phyloP scores from a whole-genome alignment of 2,797 vertebrate genomes.

The Hyperoplus immaculatus region DNA sequence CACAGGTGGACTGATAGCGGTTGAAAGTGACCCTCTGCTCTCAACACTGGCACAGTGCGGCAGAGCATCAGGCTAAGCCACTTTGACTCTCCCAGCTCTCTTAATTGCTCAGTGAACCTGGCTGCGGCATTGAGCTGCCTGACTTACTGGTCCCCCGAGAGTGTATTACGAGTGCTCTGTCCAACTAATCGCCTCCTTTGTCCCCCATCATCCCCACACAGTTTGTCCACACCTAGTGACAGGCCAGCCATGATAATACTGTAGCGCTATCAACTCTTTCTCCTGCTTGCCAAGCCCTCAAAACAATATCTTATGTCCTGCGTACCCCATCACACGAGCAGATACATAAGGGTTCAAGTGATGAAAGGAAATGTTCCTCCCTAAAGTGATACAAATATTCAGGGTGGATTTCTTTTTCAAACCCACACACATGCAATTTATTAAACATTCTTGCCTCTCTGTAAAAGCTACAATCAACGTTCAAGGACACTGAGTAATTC shows the following conservation, averaged over 20 bases:
- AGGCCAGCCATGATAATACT: slow-evolving; percentile 50
- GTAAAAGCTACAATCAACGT: slow-evolving; percentile 37
- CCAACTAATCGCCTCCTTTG: slow-evolving; percentile 81
- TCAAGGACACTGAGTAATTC: slow-evolving; percentile 63
- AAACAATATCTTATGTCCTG: slow-evolving; percentile 23
- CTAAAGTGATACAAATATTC: slow-evolving; percentile 30
- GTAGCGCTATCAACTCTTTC: slow-evolving; percentile 28
- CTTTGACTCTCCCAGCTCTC: slow-evolving; percentile 71
- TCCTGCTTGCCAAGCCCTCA: slow-evolving; percentile 9
- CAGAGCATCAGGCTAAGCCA: slow-evolving; percentile 74
- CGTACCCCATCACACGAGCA: slow-evolving; percentile 5
- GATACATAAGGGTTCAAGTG: slow-evolving; percentile 10
- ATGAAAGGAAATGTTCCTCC: slow-evolving; percentile 36
- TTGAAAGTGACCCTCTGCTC: slow-evolving; percentile 81
- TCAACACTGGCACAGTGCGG: slow-evolving; percentile 66
- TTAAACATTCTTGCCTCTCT: slow-evolving; percentile 32
- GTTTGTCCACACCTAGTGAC: slow-evolving; percentile 75
- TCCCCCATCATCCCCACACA: slow-evolving; percentile 70
- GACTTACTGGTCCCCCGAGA: slow-evolving; percentile 77
- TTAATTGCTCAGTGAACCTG: slow-evolving; percentile 84
- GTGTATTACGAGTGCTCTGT: slow-evolving; percentile 77
- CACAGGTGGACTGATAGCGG: slow-evolving; percentile 77
- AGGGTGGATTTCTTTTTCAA: slow-evolving; percentile 17
- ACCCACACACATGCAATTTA: slow-evolving; percentile 31
- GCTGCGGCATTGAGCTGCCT: slow-evolving; percentile 71